phyloP scores from a whole-genome alignment of 2,113 vertebrate genomes.

The Rhinopithecus roxellana region DNA sequence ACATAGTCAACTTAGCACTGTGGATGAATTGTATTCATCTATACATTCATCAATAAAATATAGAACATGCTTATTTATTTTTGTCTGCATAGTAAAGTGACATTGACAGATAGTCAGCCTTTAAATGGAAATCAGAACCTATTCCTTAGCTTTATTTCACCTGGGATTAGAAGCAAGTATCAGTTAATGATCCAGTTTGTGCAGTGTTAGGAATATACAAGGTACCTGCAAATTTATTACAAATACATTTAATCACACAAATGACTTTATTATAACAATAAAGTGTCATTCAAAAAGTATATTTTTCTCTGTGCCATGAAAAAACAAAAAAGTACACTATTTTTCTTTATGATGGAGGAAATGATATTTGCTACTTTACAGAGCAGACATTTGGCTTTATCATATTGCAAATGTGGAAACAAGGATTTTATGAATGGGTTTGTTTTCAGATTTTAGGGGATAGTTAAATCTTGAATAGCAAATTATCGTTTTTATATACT shows the following conservation, averaged over 20 bases:
- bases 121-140: slow-evolving; percentile 2
- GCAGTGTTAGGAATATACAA: not conserved
- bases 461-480: slow-evolving; percentile 24
- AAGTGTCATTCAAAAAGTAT: not conserved
- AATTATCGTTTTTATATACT: not conserved
- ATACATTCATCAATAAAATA: not conserved
- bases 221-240: not conserved
- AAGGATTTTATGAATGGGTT: slow-evolving; percentile 48
- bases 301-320: not conserved
- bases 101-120: not conserved
- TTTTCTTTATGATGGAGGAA: slow-evolving; percentile 31
- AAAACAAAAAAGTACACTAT: not conserved
- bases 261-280: not conserved
- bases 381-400: slow-evolving; percentile 8
- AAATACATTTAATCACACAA: not conserved
- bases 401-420: not conserved
- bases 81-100: not conserved
- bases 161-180: slow-evolving; percentile 19
- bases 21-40: not conserved
- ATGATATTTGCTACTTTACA: not conserved
- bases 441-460: slow-evolving; percentile 15
- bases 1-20: not conserved
- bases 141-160: not conserved
- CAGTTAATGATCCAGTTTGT: not conserved
- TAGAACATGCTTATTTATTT: not conserved